Evolutionary conservation across 2,888 invertebrate genomes (phyloP).

Genomic region (Sipha maydis): DNA sequence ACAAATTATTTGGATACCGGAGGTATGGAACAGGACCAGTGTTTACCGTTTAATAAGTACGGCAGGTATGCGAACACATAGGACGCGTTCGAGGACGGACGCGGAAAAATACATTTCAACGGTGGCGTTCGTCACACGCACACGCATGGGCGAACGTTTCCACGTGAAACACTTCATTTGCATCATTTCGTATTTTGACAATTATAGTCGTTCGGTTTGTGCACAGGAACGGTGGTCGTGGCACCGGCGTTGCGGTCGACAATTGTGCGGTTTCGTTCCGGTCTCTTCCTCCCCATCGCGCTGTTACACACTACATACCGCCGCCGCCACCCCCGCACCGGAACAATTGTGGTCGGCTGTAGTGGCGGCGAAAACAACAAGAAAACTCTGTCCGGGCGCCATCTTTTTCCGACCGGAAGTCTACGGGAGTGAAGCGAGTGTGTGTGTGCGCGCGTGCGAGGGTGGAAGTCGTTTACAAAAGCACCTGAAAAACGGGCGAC

Average conservation of each 20-base stretch:
- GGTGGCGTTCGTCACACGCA: too few species aligned
- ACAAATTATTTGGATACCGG: too few species aligned
- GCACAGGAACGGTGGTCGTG: neutral
- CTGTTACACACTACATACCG: neutral
- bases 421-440: neutral
- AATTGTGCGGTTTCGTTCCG: conserved; percentile 40
- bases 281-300: neutral
- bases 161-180: neutral
- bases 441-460: neutral
- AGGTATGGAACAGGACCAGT: too few species aligned
- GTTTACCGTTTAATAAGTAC: too few species aligned
- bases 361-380: conserved; percentile 47
- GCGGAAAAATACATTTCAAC: too few species aligned
- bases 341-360: conserved; percentile 53
- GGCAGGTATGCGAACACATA: too few species aligned
- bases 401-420: conserved; percentile 60
- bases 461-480: conserved; percentile 19
- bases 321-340: conserved; percentile 2
- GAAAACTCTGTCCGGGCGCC: conserved; percentile 57
- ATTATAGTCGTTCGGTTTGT: neutral
- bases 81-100: too few species aligned
- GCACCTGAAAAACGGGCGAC: conserved; percentile 46
- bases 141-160: neutral
- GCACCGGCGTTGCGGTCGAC: conserved; percentile 18
- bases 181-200: neutral